A percentile compares a stretch with the other conserved stretches of the same genome.
phyloP scores from a whole-genome alignment of 1,140 invertebrate genomes.

The Zophobas atratus region DNA sequence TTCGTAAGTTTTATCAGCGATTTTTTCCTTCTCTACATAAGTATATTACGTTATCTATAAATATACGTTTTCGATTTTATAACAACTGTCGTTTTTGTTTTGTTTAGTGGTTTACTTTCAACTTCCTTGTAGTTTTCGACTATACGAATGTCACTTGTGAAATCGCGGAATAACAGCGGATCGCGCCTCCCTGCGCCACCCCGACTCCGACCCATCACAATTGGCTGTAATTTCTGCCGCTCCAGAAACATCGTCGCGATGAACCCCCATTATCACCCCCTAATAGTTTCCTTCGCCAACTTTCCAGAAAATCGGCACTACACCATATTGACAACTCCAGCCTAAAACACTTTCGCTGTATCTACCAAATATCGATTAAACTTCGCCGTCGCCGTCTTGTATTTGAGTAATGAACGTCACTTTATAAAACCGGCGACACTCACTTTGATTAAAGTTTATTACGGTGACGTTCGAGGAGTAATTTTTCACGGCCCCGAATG shows the following conservation, averaged over 20 bases:
- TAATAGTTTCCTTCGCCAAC: conserved; percentile 9
- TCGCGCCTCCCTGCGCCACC: too few relatives aligned
- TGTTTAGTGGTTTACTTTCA: too few relatives aligned
- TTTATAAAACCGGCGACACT: conserved; percentile 42
- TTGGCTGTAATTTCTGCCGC: too few relatives aligned
- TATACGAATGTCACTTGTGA: too few relatives aligned
- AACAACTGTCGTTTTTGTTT: too few relatives aligned
- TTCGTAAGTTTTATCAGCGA: too few relatives aligned
- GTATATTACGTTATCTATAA: too few relatives aligned
- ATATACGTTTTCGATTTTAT: too few relatives aligned
- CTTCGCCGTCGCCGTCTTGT: conserved; percentile 29
- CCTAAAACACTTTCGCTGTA: conserved; percentile 29
- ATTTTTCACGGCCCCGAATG: conserved; percentile 28
- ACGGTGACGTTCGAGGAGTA: conserved; percentile 29
- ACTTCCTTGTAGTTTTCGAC: too few relatives aligned
- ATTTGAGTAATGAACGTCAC: conserved; percentile 43
- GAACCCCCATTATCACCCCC: conserved; percentile 24
- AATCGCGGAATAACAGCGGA: too few relatives aligned
- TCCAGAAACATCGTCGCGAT: background rate
- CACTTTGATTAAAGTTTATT: conserved; percentile 36
- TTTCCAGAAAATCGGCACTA: conserved; percentile 16
- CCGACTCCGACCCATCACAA: too few relatives aligned
- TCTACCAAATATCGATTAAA: conserved; percentile 25
- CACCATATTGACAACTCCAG: background rate
- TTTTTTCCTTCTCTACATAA: too few relatives aligned